Percentiles rank a stretch among this genome's conserved stretches.
phyloP scores from a whole-genome alignment of 1,140 invertebrate species.

The Oncopeltus fasciatus region DNA sequence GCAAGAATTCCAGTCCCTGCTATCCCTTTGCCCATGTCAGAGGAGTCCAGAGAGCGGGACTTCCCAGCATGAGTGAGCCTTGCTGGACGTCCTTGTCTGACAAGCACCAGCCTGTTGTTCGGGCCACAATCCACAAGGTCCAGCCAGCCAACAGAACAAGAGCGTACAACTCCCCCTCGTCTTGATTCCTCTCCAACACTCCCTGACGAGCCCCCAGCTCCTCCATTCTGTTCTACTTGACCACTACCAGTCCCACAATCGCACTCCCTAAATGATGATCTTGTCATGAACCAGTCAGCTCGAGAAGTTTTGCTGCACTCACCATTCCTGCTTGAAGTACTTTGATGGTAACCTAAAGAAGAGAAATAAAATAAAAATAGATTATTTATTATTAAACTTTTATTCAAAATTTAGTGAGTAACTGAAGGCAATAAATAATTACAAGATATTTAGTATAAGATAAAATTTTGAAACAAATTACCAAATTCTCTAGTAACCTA shows the following conservation, averaged over 20 bases:
- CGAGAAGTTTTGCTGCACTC: constrained; percentile 3
- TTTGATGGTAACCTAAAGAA: constrained; percentile 4
- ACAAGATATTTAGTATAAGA: too few species aligned
- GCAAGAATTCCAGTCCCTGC: constrained; percentile 22
- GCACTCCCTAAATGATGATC: constrained; percentile 22
- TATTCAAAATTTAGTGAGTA: too few species aligned
- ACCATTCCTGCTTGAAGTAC: constrained; percentile 4
- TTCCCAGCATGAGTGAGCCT: constrained; percentile 62
- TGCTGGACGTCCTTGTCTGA: constrained; percentile 33
- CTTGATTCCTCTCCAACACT: background rate
- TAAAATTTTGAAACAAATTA: too few species aligned
- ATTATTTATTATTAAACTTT: too few species aligned
- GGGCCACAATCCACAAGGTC: constrained; percentile 51
- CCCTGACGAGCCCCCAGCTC: background rate
- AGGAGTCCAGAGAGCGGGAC: constrained; percentile 67
- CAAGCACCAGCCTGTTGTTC: constrained; percentile 18
- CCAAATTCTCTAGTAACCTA: too few species aligned
- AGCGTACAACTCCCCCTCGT: constrained; percentile 32
- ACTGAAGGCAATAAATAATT: too few species aligned
- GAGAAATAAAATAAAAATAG: too few species aligned
- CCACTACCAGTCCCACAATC: constrained; percentile 18
- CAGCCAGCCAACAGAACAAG: constrained; percentile 71
- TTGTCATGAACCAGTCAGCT: constrained; percentile 23
- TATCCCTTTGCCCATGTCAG: constrained; percentile 34
- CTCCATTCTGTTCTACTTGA: constrained; percentile 1